phyloP scores from a whole-genome alignment of 2,113 vertebrate species.

The Myanophis thanlyinensis region DNA sequence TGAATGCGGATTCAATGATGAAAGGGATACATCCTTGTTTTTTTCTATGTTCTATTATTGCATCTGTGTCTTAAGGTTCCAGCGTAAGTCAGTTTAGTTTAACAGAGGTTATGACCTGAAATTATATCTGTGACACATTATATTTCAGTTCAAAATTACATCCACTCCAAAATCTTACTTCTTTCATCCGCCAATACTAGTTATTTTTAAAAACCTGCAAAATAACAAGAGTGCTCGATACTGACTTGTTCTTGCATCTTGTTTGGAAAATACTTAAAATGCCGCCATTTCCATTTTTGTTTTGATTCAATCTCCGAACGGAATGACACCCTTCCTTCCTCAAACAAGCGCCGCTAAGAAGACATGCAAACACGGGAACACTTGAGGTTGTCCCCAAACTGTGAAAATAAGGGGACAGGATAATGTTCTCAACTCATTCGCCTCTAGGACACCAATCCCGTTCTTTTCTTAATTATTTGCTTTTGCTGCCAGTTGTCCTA shows the following conservation, averaged over 20 bases:
- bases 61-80: not conserved
- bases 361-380: not conserved
- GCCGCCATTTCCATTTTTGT: not conserved
- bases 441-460: constrained; percentile 24
- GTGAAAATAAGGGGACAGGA: not conserved
- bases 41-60: not conserved
- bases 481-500: constrained; percentile 34
- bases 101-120: not conserved
- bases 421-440: not conserved
- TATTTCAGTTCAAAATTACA: not conserved
- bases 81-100: not conserved
- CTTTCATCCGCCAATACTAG: not conserved
- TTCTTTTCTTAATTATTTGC: constrained; percentile 18
- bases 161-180: not conserved
- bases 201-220: not conserved
- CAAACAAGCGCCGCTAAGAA: not conserved
- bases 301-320: not conserved
- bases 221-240: not conserved
- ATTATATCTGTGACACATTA: not conserved
- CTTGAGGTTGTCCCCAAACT: not conserved
- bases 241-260: not conserved
- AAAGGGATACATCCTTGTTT: not conserved
- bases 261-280: not conserved
- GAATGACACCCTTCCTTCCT: not conserved
- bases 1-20: not conserved